These are phyloP conservation scores for Corvus moneduloides DNA, from an alignment of 2,113 vertebrate species.

Conservation along the genomic window DNA sequence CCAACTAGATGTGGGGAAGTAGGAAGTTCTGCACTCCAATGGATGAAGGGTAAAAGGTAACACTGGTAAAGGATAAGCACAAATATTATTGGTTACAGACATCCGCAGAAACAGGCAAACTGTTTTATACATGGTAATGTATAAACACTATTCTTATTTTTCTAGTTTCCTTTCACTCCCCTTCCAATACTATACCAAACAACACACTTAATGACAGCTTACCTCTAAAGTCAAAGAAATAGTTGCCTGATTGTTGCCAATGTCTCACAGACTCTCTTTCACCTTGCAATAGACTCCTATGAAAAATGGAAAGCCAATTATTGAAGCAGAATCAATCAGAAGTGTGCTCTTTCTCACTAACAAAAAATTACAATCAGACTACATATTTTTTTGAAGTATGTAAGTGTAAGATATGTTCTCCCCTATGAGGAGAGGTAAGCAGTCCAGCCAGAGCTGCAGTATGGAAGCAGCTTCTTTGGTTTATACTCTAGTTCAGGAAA, in stretches of 20 bases:
- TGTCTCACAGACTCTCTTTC: neutral
- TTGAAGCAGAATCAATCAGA: neutral
- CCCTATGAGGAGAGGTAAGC: neutral
- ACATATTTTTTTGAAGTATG: accelerated
- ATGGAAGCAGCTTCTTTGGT: neutral
- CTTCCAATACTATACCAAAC: neutral
- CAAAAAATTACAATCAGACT: neutral
- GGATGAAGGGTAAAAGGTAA: neutral
- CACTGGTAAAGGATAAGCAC: neutral
- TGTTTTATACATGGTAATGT: neutral
- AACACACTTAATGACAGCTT: neutral
- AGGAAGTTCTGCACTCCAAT: neutral
- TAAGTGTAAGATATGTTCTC: neutral
- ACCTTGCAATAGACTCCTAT: neutral
- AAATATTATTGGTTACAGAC: neutral
- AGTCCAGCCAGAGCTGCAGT: neutral
- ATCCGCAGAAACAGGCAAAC: neutral
- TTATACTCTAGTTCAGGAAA: neutral
- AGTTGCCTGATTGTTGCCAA: neutral
- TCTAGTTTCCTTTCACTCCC: neutral
- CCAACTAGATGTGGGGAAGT: neutral
- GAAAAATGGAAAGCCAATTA: neutral
- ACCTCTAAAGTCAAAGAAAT: neutral
- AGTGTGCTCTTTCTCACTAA: neutral
- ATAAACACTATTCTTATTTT: neutral